Percentiles rank a stretch among this genome's conserved stretches.
phyloP scores from a whole-genome alignment of 2,113 vertebrate species.

The Dermatemys mawii region DNA sequence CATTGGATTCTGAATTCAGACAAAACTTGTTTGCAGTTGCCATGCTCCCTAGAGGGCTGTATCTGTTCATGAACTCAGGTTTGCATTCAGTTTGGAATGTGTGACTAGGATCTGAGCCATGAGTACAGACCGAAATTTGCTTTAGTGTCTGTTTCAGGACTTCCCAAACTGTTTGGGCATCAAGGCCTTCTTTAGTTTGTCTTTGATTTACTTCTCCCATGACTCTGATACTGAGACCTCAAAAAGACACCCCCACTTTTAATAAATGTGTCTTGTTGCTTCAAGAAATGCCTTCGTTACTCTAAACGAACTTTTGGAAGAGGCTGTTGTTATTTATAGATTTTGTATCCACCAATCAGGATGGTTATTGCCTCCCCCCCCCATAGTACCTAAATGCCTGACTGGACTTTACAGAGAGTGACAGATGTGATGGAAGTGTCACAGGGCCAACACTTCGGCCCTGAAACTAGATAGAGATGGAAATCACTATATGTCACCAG shows the following conservation, averaged over 20 bases:
- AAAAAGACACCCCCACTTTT: constrained; percentile 7
- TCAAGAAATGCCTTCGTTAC: constrained; percentile 55
- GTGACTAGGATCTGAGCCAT: neutral
- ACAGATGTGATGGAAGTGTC: too few relatives aligned
- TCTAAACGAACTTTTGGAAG: constrained; percentile 40
- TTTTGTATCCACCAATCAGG: constrained; percentile 34
- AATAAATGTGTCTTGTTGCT: constrained; percentile 14
- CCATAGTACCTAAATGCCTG: too few relatives aligned
- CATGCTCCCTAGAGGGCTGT: rapidly evolving
- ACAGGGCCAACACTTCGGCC: neutral
- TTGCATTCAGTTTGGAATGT: neutral
- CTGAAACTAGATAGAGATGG: neutral
- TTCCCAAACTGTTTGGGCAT: too few relatives aligned
- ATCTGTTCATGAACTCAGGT: neutral
- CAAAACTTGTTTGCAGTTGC: rapidly evolving
- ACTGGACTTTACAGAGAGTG: too few relatives aligned
- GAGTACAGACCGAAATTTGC: too few relatives aligned
- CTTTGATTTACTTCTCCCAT: neutral
- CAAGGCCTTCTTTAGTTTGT: neutral
- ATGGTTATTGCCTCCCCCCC: neutral
- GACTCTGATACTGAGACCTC: neutral
- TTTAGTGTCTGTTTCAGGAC: too few relatives aligned
- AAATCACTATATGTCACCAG: rapidly evolving
- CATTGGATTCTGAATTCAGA: neutral
- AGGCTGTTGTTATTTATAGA: constrained; percentile 64